A percentile compares a stretch with the other conserved stretches of the same genome.
Evolutionary conservation across 2,113 vertebrate species (phyloP).

Genomic region (Eolophus roseicapilla): DNA sequence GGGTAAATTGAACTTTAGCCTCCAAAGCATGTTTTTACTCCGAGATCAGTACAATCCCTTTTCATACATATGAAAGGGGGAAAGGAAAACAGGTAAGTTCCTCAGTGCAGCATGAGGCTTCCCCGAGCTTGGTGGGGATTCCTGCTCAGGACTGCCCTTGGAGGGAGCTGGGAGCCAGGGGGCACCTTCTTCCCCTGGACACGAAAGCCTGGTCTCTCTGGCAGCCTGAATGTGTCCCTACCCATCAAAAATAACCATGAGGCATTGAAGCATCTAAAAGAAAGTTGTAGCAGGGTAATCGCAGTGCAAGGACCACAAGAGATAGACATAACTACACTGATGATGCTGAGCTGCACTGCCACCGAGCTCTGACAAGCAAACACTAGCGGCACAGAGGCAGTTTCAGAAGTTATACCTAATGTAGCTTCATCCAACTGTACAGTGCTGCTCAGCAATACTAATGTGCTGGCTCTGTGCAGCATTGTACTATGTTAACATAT

Average conservation of each 20-base stretch:
- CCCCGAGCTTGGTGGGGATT: too few species aligned
- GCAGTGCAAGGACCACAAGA: accelerated
- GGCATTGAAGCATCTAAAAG: neutral
- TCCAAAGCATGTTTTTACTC: neutral
- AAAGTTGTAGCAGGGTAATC: neutral
- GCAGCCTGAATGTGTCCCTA: neutral
- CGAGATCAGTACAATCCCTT: neutral
- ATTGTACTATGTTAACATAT: neutral
- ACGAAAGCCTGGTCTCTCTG: neutral
- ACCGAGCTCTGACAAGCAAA: neutral
- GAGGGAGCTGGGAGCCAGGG: neutral
- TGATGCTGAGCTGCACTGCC: neutral
- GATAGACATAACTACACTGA: neutral
- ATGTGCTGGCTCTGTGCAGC: neutral
- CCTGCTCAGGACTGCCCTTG: neutral
- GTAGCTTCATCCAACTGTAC: neutral
- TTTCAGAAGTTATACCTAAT: neutral
- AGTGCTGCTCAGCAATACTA: neutral
- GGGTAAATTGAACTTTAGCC: slow-evolving; percentile 14
- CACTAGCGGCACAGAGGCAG: neutral
- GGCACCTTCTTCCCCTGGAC: neutral
- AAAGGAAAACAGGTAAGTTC: neutral
- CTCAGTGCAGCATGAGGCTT: neutral
- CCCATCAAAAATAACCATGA: neutral
- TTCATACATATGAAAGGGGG: neutral